These are phyloP conservation scores for Bombus affinis DNA, from an alignment of 1,140 invertebrate species.

Conservation along the genomic window DNA sequence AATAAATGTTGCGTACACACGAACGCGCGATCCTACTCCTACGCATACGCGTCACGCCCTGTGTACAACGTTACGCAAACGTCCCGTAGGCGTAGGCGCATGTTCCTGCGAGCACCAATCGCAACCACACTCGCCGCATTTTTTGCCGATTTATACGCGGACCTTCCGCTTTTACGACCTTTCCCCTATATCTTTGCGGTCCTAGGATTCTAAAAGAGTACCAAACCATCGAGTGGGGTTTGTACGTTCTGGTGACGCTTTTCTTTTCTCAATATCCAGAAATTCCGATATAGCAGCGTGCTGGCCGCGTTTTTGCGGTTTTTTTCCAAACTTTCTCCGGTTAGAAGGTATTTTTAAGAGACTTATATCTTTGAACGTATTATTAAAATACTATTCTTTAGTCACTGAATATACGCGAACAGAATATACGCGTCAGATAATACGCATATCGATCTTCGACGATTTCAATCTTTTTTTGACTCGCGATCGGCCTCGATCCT, in stretches of 20 bases:
- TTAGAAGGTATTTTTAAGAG: too few species aligned
- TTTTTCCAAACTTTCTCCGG: too few species aligned
- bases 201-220: not conserved
- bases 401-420: too few species aligned
- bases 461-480: too few species aligned
- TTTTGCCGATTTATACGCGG: not conserved
- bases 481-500: too few species aligned
- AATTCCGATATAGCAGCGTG: too few species aligned
- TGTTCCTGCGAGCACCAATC: slow-evolving; percentile 24
- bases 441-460: too few species aligned
- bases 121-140: not conserved
- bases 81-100: slow-evolving; percentile 36
- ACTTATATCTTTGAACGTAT: too few species aligned
- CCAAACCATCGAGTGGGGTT: not conserved
- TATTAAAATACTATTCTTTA: rapidly evolving
- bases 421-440: too few species aligned
- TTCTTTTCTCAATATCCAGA: too few species aligned
- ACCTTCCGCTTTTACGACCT: not conserved
- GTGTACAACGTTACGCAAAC: slow-evolving; percentile 19
- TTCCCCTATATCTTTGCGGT: not conserved
- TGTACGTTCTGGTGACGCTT: too few species aligned
- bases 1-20: slow-evolving; percentile 61
- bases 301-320: too few species aligned
- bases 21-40: slow-evolving; percentile 30
- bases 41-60: slow-evolving; percentile 30